Conservation (phyloP, 2,888 invertebrate species). For the Volucella inanis region DNA sequence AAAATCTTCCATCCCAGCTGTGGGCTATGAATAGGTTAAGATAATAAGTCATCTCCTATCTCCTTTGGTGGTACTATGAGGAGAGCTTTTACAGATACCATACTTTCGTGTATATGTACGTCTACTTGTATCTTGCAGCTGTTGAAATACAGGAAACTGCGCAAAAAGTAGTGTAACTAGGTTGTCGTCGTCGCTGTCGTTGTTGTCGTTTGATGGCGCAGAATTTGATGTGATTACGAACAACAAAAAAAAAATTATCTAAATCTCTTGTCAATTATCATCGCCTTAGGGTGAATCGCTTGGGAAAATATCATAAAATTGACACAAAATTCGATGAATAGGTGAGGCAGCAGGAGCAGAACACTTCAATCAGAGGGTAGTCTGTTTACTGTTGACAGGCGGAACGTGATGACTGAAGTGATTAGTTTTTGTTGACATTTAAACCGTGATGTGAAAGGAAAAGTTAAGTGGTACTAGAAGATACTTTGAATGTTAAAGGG, state of each 20-base stretch:
- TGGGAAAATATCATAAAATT: constrained; percentile 65
- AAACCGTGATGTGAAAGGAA: constrained; percentile 55
- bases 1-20: constrained; percentile 43
- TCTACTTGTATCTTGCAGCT: constrained; percentile 24
- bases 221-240: constrained; percentile 66
- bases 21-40: constrained; percentile 38
- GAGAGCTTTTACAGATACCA: neutral
- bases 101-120: too few species aligned
- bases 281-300: constrained; percentile 48
- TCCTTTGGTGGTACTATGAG: neutral
- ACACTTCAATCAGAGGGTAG: constrained; percentile 56
- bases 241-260: too few species aligned
- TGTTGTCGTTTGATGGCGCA: constrained; percentile 41
- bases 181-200: constrained; percentile 56
- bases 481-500: neutral
- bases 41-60: constrained; percentile 26
- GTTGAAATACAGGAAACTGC: constrained; percentile 69
- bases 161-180: constrained; percentile 51
- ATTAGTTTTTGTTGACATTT: constrained; percentile 68
- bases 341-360: too few species aligned
- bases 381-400: constrained; percentile 44
- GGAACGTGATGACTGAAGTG: constrained; percentile 64
- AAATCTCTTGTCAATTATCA: constrained; percentile 64
- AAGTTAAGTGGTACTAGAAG: neutral
- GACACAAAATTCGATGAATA: constrained; percentile 45